phyloP scores from a whole-genome alignment of 2,888 invertebrate species.

The Limenitis camilla region DNA sequence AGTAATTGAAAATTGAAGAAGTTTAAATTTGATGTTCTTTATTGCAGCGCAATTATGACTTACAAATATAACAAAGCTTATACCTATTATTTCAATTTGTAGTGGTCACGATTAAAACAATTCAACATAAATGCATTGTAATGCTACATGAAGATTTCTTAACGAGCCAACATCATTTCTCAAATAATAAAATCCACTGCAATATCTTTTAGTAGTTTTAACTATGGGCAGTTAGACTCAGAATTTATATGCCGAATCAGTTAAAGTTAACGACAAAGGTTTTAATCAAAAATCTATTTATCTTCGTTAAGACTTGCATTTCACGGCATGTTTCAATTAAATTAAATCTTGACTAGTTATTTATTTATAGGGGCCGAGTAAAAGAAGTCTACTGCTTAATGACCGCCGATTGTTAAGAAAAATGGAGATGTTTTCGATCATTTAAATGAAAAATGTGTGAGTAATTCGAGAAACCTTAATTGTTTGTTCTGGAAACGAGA shows the following conservation, averaged over 20 bases:
- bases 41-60: too few species aligned
- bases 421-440: slow-evolving; percentile 15
- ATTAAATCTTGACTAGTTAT: slow-evolving; percentile 44
- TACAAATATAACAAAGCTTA: too few species aligned
- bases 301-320: slow-evolving; percentile 48
- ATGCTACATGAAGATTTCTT: too few species aligned
- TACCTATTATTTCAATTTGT: too few species aligned
- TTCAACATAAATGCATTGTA: too few species aligned
- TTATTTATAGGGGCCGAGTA: slow-evolving; percentile 33
- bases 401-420: slow-evolving; percentile 27
- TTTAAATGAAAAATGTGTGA: slow-evolving; percentile 19
- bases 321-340: slow-evolving; percentile 43
- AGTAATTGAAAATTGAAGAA: too few species aligned
- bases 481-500: slow-evolving; percentile 57
- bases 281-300: slow-evolving; percentile 56
- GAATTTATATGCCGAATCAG: slow-evolving; percentile 8
- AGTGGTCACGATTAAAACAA: too few species aligned
- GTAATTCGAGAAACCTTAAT: slow-evolving; percentile 27
- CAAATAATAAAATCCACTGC: background rate
- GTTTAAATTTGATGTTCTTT: too few species aligned
- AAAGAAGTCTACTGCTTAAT: slow-evolving; percentile 26
- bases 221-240: background rate
- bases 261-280: slow-evolving; percentile 22
- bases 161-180: too few species aligned
- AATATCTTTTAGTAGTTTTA: background rate